Evolutionary conservation across 2,113 vertebrate genomes (phyloP), one percentile per base, ranked within the genome.

Genomic region (Microcebus murinus): DNA sequence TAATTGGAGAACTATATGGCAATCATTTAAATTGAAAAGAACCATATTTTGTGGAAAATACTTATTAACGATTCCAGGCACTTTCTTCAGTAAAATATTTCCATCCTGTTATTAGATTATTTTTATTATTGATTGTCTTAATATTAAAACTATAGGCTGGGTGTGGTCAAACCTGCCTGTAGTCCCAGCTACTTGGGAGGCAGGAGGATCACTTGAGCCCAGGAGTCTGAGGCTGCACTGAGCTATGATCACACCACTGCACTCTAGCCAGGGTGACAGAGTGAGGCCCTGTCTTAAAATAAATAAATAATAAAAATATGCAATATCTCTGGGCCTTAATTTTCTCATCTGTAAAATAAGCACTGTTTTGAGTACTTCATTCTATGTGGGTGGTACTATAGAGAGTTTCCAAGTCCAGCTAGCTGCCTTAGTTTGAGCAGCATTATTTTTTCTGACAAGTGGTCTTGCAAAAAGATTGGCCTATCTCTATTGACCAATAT

Each of bases 21-120:
- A 90, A 83, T 91, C 93, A 76, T 57, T 94, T 96, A 92, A 52
- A 74, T 74, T 1, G 42, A 87, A 93, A 87, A 91, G 23, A 93
- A 85, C n/a, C 70, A 7, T 90, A 76, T 77, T 94, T 92, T 76
- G 65, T 52, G 39, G 29, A 50, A 73, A 90, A 71, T 73, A 42
- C n/a, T 10, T 68, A 21, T 90, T 87, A 94, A 61, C 65, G n/a
- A 79, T 88, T 82, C 36, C 61, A 86, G 73, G 68, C 21, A 74
- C 3, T 70, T 88, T 96, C 67, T 87, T 67, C 39, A 57, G 21
- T 23, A 94, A 91, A 57, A 74, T 42, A 36, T 42, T 93, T 96
- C 82, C 34, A 63, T 68, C 67, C 25, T 90, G 0, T 61, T 92
- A 85, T 15, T 13, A 34, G 31, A 23, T 70, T 76, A 45, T 91